Evolutionary conservation across 2,797 vertebrate species (phyloP).

Genomic region (Lepus townsendii): DNA sequence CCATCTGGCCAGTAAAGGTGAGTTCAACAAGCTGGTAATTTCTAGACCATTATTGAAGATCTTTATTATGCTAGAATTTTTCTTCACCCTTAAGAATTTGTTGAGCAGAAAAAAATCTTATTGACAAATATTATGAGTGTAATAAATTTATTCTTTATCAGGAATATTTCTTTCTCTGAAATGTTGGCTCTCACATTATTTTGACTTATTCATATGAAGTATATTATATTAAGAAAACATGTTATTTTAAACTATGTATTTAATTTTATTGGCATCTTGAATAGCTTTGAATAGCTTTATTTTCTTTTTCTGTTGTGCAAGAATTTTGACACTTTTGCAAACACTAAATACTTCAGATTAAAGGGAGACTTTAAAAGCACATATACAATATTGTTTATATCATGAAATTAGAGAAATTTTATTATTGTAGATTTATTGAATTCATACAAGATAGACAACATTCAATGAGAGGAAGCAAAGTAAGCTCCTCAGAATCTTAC

Average conservation of each 20-base stretch:
- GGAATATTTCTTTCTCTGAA: conserved; percentile 28
- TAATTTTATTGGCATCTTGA: conserved; percentile 19
- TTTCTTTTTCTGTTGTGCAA: neutral
- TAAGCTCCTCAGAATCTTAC: neutral
- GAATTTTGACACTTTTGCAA: conserved; percentile 14
- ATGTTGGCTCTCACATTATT: conserved; percentile 14
- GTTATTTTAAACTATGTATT: conserved; percentile 40
- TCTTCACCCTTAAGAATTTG: conserved; percentile 78
- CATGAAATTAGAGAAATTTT: neutral
- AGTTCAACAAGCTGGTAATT: conserved; percentile 91
- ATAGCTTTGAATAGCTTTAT: neutral
- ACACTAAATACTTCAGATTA: conserved; percentile 1
- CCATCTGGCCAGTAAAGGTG: conserved; percentile 97
- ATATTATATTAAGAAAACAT: neutral
- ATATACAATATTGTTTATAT: neutral
- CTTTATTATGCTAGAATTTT: conserved; percentile 72
- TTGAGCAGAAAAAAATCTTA: conserved; percentile 33
- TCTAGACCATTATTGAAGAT: conserved; percentile 86
- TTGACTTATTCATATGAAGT: neutral
- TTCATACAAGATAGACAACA: neutral
- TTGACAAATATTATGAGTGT: neutral
- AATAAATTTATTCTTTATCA: conserved; percentile 1
- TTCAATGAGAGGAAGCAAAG: neutral
- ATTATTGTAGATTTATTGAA: neutral
- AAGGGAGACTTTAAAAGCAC: neutral